Evolutionary conservation across 2,797 vertebrate genomes (phyloP).

Genomic region (Chaenodraco wilsoni): DNA sequence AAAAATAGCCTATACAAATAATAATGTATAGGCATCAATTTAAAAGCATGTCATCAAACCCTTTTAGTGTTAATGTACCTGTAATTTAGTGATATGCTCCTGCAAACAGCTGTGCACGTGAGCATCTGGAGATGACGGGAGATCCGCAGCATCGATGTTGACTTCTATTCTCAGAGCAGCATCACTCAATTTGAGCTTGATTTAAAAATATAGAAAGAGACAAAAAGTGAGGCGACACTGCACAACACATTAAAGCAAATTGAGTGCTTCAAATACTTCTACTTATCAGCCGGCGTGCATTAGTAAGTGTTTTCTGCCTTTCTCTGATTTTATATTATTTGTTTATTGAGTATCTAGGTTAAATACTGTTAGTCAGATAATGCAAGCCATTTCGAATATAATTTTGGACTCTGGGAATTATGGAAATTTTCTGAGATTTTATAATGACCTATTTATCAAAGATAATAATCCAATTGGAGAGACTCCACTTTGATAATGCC

Average conservation of each 20-base stretch:
- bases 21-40: slow-evolving; percentile 9
- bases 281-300: background rate
- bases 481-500: background rate
- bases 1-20: background rate
- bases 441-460: background rate
- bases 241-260: background rate
- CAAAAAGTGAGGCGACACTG: background rate
- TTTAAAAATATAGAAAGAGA: slow-evolving; percentile 10
- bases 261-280: background rate
- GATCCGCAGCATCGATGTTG: slow-evolving; percentile 83
- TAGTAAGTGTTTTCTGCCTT: background rate
- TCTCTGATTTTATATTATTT: background rate
- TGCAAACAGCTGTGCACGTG: slow-evolving; percentile 86
- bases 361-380: background rate
- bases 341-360: background rate
- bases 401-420: background rate
- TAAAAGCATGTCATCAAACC: slow-evolving; percentile 5
- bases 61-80: slow-evolving; percentile 83
- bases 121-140: slow-evolving; percentile 79
- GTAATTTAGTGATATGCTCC: slow-evolving; percentile 89
- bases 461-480: background rate
- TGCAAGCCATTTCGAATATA: background rate
- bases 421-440: background rate
- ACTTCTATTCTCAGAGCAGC: slow-evolving; percentile 89
- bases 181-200: slow-evolving; percentile 82